Evolutionary conservation across 2,797 vertebrate genomes (phyloP).

Genomic region (Harpagifer antarcticus): DNA sequence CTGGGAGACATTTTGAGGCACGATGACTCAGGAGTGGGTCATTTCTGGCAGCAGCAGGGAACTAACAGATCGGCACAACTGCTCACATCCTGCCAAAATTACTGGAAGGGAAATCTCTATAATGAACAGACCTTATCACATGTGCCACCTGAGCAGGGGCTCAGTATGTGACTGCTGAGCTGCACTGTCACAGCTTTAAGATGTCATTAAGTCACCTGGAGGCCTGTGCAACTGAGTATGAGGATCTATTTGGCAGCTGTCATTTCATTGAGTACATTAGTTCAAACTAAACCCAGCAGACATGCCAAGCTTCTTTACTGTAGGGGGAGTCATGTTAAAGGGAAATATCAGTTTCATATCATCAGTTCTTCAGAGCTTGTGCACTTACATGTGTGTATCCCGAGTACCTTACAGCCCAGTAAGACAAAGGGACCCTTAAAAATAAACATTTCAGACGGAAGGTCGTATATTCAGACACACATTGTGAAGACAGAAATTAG

Average conservation of each 20-base stretch:
- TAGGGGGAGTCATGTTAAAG: conserved; percentile 3
- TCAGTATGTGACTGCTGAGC: conserved; percentile 36
- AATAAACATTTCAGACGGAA: too few relatives aligned
- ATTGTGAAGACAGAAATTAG: too few relatives aligned
- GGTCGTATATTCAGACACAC: too few relatives aligned
- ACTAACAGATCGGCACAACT: conserved; percentile 19
- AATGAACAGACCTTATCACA: conserved; percentile 36
- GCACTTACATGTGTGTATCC: too few relatives aligned
- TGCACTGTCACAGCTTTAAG: conserved; percentile 29
- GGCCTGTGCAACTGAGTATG: conserved; percentile 15
- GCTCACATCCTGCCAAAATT: conserved; percentile 45
- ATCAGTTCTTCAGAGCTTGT: too few relatives aligned
- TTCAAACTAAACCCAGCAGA: conserved; percentile 39
- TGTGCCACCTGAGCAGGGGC: conserved; percentile 53
- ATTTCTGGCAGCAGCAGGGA: conserved; percentile 15
- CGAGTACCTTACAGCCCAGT: too few relatives aligned
- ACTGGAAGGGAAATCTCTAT: conserved; percentile 27
- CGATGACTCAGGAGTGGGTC: conserved; percentile 41
- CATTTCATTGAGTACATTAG: conserved; percentile 45
- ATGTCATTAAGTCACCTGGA: conserved; percentile 58
- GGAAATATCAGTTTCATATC: too few relatives aligned
- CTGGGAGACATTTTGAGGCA: conserved; percentile 7
- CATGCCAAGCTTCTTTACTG: conserved; percentile 43
- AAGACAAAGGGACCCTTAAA: too few relatives aligned
- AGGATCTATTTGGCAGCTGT: conserved; percentile 53